Percentiles rank a stretch among this genome's conserved stretches.
These are phyloP conservation scores for Mycetomoellerius zeteki DNA, from an alignment of 1,140 invertebrate species.

Conservation along the genomic window DNA sequence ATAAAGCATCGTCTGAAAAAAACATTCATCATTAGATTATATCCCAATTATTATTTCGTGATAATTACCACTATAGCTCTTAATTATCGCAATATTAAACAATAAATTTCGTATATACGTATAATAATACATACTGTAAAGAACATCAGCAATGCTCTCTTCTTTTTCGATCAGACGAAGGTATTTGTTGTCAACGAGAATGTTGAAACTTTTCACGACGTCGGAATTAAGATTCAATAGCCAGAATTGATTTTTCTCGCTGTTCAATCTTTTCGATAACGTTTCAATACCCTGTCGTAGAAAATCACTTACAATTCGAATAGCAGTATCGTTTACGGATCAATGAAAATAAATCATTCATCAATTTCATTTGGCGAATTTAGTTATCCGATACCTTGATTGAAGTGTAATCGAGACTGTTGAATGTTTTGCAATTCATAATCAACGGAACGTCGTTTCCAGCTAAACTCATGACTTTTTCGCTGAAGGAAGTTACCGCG, in stretches of 20 bases:
- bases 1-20: slow-evolving; percentile 34
- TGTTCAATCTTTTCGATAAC: slow-evolving; percentile 79
- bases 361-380: background rate
- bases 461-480: slow-evolving; percentile 86
- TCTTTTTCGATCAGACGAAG: slow-evolving; percentile 78
- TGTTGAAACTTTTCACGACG: slow-evolving; percentile 71
- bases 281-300: slow-evolving; percentile 82
- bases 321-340: background rate
- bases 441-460: slow-evolving; percentile 87
- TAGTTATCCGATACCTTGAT: slow-evolving; percentile 86
- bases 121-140: slow-evolving; percentile 23
- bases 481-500: slow-evolving; percentile 88
- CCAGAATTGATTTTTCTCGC: slow-evolving; percentile 79
- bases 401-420: slow-evolving; percentile 89
- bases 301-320: slow-evolving; percentile 34
- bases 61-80: background rate
- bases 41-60: background rate
- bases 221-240: slow-evolving; percentile 80
- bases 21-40: background rate
- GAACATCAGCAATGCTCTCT: slow-evolving; percentile 69
- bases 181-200: slow-evolving; percentile 71
- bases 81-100: background rate
- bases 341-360: slow-evolving; percentile 27
- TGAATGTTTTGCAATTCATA: slow-evolving; percentile 88
- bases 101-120: background rate